Conservation (phyloP, 2,797 vertebrate genomes). For the Uromys caudimaculatus region DNA sequence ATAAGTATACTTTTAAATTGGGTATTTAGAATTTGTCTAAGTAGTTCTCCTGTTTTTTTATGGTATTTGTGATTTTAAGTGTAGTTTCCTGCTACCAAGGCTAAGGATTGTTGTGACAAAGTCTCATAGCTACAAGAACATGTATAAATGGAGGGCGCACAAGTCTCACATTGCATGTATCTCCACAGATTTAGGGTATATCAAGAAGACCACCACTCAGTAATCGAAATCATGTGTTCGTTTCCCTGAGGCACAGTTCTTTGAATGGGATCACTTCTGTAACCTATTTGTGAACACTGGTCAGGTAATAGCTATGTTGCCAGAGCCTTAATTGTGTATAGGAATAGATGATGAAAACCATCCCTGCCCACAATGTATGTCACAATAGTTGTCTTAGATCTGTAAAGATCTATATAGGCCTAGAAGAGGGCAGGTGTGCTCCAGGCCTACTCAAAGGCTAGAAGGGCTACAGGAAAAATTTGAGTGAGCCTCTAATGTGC, state of each 20-base stretch:
- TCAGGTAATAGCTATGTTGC: background rate
- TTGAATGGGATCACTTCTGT: background rate
- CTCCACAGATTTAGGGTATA: background rate
- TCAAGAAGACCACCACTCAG: background rate
- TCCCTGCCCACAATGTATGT: background rate
- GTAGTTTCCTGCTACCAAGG: background rate
- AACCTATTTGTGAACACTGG: background rate
- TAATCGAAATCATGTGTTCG: background rate
- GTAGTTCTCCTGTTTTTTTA: background rate
- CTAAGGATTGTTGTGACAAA: background rate
- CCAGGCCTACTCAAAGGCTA: background rate
- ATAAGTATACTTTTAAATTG: background rate
- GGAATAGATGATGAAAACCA: background rate
- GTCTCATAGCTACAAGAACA: background rate
- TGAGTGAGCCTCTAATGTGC: background rate
- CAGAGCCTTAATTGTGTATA: background rate
- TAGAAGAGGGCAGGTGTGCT: background rate
- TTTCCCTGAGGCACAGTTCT: background rate
- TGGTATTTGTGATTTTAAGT: background rate
- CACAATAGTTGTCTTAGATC: background rate
- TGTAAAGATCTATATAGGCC: background rate
- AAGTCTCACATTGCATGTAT: background rate
- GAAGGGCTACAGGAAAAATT: background rate
- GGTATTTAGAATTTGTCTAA: background rate
- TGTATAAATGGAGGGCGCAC: background rate